A percentile compares a stretch with the other conserved stretches of the same genome.
Conservation (phyloP, 2,113 vertebrate genomes). For the Ctenomys sociabilis region DNA sequence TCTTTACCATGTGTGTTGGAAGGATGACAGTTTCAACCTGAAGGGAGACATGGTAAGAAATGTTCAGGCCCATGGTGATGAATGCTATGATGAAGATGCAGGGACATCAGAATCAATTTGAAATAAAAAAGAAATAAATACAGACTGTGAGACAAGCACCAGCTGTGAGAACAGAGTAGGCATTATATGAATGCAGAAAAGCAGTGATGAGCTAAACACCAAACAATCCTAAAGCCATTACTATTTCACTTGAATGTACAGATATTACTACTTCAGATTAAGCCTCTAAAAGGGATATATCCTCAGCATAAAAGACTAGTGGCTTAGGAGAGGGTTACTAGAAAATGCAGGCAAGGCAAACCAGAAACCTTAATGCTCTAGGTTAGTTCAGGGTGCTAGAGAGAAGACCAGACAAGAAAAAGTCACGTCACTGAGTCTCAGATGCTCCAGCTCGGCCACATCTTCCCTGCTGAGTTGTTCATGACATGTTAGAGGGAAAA, state of each 20-base stretch:
- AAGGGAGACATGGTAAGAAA: background rate
- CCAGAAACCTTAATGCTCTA: background rate
- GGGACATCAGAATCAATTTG: constrained; percentile 17
- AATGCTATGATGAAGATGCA: constrained; percentile 21
- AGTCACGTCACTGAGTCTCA: constrained; percentile 4
- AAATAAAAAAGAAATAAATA: constrained; percentile 16
- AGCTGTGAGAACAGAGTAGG: background rate
- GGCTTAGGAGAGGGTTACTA: background rate
- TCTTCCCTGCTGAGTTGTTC: background rate
- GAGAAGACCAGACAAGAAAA: background rate
- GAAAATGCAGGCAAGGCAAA: background rate
- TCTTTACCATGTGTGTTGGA: background rate
- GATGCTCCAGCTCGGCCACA: background rate
- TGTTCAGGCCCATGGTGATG: background rate
- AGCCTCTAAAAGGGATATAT: background rate
- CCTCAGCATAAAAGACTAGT: constrained; percentile 12
- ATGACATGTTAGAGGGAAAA: background rate
- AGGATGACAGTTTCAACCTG: background rate
- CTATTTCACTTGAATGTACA: background rate
- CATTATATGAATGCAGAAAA: background rate
- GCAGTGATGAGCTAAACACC: background rate
- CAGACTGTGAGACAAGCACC: background rate
- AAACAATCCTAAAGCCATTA: constrained; percentile 4
- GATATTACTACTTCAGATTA: background rate
- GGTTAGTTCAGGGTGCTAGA: background rate